A percentile compares a stretch with the other conserved stretches of the same genome.
Evolutionary conservation across 1,140 invertebrate species (phyloP).

Genomic region (Cydia amplana): DNA sequence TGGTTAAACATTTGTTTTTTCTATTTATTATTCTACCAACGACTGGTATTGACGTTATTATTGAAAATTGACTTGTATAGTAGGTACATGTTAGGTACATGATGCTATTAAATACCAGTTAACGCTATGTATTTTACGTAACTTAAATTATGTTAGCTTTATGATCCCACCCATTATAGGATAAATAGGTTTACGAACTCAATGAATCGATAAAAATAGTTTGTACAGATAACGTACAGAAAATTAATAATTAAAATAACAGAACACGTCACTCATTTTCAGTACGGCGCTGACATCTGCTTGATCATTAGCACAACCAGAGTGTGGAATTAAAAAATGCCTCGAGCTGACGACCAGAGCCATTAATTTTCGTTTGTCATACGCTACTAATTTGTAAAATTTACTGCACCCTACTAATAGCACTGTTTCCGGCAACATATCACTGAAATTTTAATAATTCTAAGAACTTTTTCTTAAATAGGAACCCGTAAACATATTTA

Average conservation of each 20-base stretch:
- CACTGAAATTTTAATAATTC: slow-evolving; percentile 58
- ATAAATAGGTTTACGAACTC: no score
- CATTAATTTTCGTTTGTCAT: slow-evolving; percentile 76
- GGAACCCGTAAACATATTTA: slow-evolving; percentile 63
- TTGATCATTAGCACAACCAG: slow-evolving; percentile 60
- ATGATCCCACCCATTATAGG: not conserved
- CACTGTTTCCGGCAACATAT: slow-evolving; percentile 68
- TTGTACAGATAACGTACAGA: not conserved
- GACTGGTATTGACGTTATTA: no score
- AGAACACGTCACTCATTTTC: slow-evolving; percentile 48
- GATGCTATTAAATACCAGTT: no score
- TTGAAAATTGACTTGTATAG: no score
- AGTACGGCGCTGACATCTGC: slow-evolving; percentile 59
- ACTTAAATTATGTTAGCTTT: no score
- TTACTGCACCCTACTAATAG: slow-evolving; percentile 67
- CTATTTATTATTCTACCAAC: no score
- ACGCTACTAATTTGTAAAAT: slow-evolving; percentile 74
- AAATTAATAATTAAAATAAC: slow-evolving; percentile 39
- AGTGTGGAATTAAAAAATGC: slow-evolving; percentile 56
- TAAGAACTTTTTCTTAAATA: slow-evolving; percentile 49
- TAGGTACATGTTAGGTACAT: no score
- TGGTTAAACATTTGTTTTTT: no score
- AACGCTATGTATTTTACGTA: no score
- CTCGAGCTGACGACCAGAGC: slow-evolving; percentile 49
- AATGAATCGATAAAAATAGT: no score